phyloP scores from a whole-genome alignment of 1,140 invertebrate genomes.

The Micrasema minimum region DNA sequence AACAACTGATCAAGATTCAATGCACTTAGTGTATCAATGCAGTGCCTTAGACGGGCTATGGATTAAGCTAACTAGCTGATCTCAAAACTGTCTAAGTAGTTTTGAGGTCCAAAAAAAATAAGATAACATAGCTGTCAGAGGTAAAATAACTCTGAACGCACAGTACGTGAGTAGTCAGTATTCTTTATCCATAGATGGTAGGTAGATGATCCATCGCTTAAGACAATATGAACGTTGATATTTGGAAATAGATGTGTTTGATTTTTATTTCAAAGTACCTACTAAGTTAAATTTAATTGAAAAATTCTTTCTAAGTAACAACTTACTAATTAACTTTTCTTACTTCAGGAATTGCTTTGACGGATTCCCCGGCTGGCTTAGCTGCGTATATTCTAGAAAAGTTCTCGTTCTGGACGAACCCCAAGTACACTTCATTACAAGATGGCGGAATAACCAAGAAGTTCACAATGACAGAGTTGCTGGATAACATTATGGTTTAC shows the following conservation, averaged over 20 bases:
- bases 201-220: not conserved
- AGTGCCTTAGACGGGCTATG: no score
- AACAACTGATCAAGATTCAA: no score
- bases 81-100: no score
- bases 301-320: no score
- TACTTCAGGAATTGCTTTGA: constrained; percentile 67
- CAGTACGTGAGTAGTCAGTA: not conserved
- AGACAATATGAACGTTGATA: no score
- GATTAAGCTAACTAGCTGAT: no score
- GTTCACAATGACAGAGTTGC: constrained; percentile 70
- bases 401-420: constrained; percentile 75
- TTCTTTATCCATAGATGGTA: not conserved
- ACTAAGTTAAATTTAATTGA: no score
- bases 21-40: no score
- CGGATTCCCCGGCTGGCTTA: constrained; percentile 74
- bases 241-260: not conserved
- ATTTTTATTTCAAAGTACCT: no score
- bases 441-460: constrained; percentile 72
- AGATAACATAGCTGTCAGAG: no score
- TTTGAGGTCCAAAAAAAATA: no score
- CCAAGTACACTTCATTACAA: constrained; percentile 53
- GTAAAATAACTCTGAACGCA: no score
- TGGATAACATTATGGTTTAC: constrained; percentile 84
- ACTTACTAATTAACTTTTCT: not conserved
- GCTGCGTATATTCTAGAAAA: constrained; percentile 83